Percentiles rank a stretch among this genome's conserved stretches.
Conservation (phyloP, 2,888 invertebrate genomes). For the Pristionchus fissidentatus region DNA sequence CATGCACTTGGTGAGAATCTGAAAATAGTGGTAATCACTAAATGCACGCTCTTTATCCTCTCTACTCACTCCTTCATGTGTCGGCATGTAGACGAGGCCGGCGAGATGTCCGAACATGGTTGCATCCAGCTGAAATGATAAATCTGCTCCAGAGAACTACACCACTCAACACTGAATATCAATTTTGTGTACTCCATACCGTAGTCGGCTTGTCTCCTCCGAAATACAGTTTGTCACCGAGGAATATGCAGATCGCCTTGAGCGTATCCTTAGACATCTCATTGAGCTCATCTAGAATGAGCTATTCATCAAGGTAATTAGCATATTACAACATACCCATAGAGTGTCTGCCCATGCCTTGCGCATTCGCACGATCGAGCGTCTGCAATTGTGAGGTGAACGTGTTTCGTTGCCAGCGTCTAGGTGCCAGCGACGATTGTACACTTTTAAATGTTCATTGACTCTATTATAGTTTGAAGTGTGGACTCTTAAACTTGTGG, state of each 20-base stretch:
- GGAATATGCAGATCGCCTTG: conserved; percentile 1
- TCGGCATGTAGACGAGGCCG: not conserved
- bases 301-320: too few relatives aligned
- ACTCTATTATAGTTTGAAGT: too few relatives aligned
- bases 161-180: too few relatives aligned
- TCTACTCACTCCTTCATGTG: conserved; percentile 1
- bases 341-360: conserved; percentile 37
- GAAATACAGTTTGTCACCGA: conserved; percentile 27
- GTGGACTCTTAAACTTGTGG: too few relatives aligned
- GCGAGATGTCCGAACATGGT: conserved; percentile 41
- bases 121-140: conserved; percentile 1
- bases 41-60: not conserved
- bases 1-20: not conserved
- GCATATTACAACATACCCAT: not conserved
- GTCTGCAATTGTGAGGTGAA: not conserved
- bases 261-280: conserved; percentile 4
- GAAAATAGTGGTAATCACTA: not conserved
- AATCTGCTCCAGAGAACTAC: not conserved
- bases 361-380: not conserved
- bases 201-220: conserved; percentile 32
- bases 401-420: too few relatives aligned
- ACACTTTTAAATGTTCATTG: too few relatives aligned
- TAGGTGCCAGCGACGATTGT: too few relatives aligned
- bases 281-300: not conserved
- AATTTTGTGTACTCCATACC: not conserved